Evolutionary conservation across 2,797 vertebrate genomes (phyloP), one percentile per base, ranked within the genome.

Genomic region (Argya squamiceps): DNA sequence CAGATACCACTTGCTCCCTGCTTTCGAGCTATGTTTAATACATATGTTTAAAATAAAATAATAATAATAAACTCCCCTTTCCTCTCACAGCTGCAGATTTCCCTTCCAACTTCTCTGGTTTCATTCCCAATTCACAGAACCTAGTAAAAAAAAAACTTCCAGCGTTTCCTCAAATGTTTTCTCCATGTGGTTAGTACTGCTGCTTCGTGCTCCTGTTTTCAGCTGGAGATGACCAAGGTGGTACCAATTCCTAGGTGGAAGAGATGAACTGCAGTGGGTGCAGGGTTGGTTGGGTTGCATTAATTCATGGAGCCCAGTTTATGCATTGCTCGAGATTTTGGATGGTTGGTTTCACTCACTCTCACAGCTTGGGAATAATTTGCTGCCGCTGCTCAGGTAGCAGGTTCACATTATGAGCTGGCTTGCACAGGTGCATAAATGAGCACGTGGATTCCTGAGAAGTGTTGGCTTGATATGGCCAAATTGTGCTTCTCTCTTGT

Each of bases 31-130:
- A 34, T 87, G 50, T 81, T 87, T 94, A 80, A 96, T 91, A 87
- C 71, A 88, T 87, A 59, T 79, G 79, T 81, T 96, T 95, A 85
- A 95, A 96, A 91, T 96, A 93, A 96, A 95, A 90, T 88, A 93
- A 96, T 83, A 89, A 89, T 88, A 93, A 88, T 91, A 92, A 89
- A 52, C 49, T 77, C 36, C 15, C 24, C 32, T 84, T 89, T 89
- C 53, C 58, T 73, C 78, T 96, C 84, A 71, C 85, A 95, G 94
- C 89, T 96, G 95, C 83, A 85, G 0, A 68, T 96, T 96, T 92
- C 82, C 88, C 82, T 93, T 95, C 63, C 70, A 90, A 56, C 71
- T 94, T 93, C 87, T 97, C 89, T 93, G 69, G 63, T 96, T 97
- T 96, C 75, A 69, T 88, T 96, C 76, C 77, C 59, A 83, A 15